Base-by-base conservation (phyloP, 2,888 invertebrate species). In the Netelia melanura region DNA sequence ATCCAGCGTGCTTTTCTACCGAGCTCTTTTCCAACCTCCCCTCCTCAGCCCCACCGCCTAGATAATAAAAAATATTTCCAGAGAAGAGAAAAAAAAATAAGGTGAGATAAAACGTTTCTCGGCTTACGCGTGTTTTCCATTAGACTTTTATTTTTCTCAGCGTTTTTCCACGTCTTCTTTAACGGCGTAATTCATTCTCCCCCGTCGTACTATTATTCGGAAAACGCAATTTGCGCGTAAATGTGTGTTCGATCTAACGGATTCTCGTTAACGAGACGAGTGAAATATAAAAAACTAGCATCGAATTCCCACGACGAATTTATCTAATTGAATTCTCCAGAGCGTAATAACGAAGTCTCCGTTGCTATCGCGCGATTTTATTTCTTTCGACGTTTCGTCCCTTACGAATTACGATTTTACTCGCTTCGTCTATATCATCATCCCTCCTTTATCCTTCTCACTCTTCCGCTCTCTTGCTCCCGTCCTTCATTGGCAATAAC, bases 321-420 rank as follows among this genome's bases (percentile, higher is more conserved):
- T 84, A 87, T 90, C 84, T 89, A 90, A 90, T 90, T 89, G 89
- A 90, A 89, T 90, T 84, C 82, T 87, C 86, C 81, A 81, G 83
- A 87, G 88, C 85, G 87, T 89, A 88, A 89, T 90, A 89, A 89
- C 89, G 86, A 90, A 86, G 62, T 25, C 64, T 75, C 65, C 44
- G 58, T 38, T 78, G 56, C 58, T 65, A 77, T 62, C 54, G 62
- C 21, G 43, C 56, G 30, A 65, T 75, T 67, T 71, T 79, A 52
- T 48, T 54, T 48, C 64, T 75, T 21, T 68, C 76, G 61, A 52
- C 84, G 61, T 67, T 84, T 77, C 80, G 58, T 72, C 76, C 67
- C 58, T 61, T 76, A 68, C 84, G 76, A 72, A 84, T 84, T 68
- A 67, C 67, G 71, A 72, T 74, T 81, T 81, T 74, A 23, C 72